phyloP scores from a whole-genome alignment of 1,140 invertebrate genomes.

The Bombus confusus region DNA sequence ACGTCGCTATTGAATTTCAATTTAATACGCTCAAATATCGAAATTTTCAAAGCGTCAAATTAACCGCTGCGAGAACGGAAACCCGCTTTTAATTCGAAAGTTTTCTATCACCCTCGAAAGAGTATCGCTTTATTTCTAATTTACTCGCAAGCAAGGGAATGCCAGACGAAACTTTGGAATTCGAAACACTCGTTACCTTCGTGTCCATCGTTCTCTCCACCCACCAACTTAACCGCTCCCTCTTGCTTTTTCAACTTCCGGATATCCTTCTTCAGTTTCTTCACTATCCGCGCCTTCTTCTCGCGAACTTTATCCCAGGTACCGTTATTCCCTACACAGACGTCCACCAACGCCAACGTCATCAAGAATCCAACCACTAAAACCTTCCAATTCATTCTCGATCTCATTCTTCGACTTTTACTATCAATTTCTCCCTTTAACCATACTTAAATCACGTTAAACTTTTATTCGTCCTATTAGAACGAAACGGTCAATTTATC shows the following conservation, averaged over 20 bases:
- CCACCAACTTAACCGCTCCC: slow-evolving; percentile 87
- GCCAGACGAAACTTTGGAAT: neutral
- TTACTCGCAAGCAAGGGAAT: neutral
- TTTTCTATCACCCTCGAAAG: neutral
- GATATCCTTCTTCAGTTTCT: slow-evolving; percentile 84
- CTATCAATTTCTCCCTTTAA: neutral
- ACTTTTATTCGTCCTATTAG: no score
- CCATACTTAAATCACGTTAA: neutral
- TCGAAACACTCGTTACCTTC: slow-evolving; percentile 84
- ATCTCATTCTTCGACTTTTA: neutral
- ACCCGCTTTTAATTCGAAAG: neutral
- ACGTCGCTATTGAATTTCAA: no score
- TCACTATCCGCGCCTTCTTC: slow-evolving; percentile 80
- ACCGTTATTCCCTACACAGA: slow-evolving; percentile 6
- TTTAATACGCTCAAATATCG: neutral
- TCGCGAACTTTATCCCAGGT: slow-evolving; percentile 44
- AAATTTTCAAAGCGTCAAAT: neutral
- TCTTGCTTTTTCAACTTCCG: slow-evolving; percentile 86
- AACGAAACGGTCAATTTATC: neutral
- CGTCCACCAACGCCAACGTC: slow-evolving; percentile 27
- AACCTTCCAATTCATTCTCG: slow-evolving; percentile 8
- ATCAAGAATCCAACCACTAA: neutral
- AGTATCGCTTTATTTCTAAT: neutral
- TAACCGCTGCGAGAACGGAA: no score
- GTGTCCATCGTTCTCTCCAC: slow-evolving; percentile 83